Conservation (phyloP, 1,140 invertebrate genomes). For the Musca vetustissima region DNA sequence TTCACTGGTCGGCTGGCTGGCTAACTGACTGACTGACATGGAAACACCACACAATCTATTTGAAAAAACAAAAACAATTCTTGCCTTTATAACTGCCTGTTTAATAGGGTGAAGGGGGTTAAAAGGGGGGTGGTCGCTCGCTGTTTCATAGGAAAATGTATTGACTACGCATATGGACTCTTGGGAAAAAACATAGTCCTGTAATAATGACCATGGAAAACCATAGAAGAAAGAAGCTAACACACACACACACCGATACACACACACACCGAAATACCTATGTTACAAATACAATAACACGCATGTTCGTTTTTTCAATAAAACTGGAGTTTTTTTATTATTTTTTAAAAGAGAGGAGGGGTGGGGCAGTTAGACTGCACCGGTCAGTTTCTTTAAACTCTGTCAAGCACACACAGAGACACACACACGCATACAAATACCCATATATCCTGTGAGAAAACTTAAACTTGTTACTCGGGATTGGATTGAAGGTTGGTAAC, state of each 20-base stretch:
- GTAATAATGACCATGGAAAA: not conserved
- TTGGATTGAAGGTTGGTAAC: no score
- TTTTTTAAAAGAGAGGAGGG: no score
- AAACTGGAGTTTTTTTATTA: not conserved
- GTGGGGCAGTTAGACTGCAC: no score
- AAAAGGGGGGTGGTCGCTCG: not conserved
- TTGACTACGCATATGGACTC: not conserved
- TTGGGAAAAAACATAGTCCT: not conserved
- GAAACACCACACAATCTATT: not conserved
- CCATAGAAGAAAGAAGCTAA: not conserved
- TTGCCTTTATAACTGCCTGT: not conserved
- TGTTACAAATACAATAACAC: not conserved
- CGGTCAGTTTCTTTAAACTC: no score
- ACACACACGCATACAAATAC: no score
- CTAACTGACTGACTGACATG: no score
- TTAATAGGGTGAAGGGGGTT: no score
- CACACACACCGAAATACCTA: no score
- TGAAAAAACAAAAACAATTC: not conserved
- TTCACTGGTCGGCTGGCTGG: no score
- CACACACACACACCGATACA: not conserved
- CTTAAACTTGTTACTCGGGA: no score
- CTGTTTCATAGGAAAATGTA: not conserved
- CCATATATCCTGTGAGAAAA: no score
- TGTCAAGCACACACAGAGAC: no score
- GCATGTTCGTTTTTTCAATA: slow-evolving; percentile 13